Evolutionary conservation across 92 coral and sea anemone genomes (phyloP), one percentile per base, ranked within the genome.

Genomic region (Phymanthus crucifer): DNA sequence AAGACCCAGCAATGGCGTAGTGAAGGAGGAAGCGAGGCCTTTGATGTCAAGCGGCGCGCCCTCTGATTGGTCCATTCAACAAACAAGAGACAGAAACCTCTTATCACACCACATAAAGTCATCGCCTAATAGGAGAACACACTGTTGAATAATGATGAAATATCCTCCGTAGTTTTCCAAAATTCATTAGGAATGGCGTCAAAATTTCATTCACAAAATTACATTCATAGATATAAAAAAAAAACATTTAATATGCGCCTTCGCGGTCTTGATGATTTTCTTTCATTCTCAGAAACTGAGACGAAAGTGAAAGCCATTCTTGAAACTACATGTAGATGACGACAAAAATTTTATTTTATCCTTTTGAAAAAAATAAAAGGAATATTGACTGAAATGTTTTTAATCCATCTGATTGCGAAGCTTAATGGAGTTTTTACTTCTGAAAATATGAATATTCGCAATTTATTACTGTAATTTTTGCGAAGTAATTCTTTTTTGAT

Each of bases 1-100:
- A 74, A 54, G 67, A 58, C 86, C 72, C 72, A 82, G 86, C 86
- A 82, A 74, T 82, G 80, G 80, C 86, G 86, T 64, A 82, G 86
- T 82, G 85, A 82, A 36, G 74, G 48, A 70, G 80, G 61, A 66
- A 74, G 71, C 40, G 10, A 45, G 73, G 16, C 13, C 80, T 82
- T 82, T 73, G 79, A 82, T 73, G 77, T 73, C n/a, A 79, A 38
- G 69, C 58, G 71, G n/a, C 74, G 66, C 80, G 83, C 84, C 80
- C 86, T 70, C 77, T 82, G 86, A 82, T 82, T 82, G 86, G 86
- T n/a, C 33, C 35, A 68, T 37, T 57, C 65, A 71, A 3, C 57
- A 56, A 77, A 36, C 57, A 43, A 12, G 52, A 45, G 76, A 74
- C 46, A 23, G 40, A 77, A n/a, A 29, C 38, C 73, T 40, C 57